phyloP scores from a whole-genome alignment of 2,888 invertebrate species.

The Noctua janthe region DNA sequence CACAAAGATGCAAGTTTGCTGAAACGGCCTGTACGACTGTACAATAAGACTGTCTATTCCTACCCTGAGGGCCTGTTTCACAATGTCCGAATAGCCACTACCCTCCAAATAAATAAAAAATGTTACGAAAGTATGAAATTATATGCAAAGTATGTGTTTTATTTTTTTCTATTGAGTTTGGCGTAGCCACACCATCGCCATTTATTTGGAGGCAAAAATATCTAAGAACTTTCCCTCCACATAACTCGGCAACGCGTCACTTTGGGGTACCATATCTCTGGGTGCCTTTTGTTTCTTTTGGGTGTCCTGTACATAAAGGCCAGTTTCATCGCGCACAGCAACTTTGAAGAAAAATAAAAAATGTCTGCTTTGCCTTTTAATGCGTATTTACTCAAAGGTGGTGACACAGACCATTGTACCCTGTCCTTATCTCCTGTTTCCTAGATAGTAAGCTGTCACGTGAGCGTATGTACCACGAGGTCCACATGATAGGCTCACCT shows the following conservation, averaged over 20 bases:
- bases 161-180: neutral
- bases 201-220: neutral
- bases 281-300: neutral
- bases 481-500: conserved; percentile 9
- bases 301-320: neutral
- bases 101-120: conserved; percentile 3
- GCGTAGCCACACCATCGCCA: neutral
- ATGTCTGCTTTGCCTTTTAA: neutral
- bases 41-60: conserved; percentile 10
- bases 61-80: conserved; percentile 14
- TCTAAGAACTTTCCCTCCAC: neutral
- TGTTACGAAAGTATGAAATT: neutral
- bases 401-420: conserved; percentile 11
- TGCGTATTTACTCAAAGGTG: neutral
- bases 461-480: conserved; percentile 28
- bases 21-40: conserved; percentile 5
- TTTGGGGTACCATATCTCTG: neutral
- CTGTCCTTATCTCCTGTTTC: neutral
- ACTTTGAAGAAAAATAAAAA: neutral
- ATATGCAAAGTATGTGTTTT: neutral
- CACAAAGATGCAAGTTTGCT: neutral
- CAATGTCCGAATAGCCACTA: neutral
- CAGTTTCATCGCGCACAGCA: neutral
- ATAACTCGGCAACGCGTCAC: neutral
- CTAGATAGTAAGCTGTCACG: conserved; percentile 27